Percentiles rank a stretch among this genome's conserved stretches.
These are phyloP conservation scores for Odontesthes bonariensis DNA, from an alignment of 2,113 vertebrate species.

Conservation along the genomic window DNA sequence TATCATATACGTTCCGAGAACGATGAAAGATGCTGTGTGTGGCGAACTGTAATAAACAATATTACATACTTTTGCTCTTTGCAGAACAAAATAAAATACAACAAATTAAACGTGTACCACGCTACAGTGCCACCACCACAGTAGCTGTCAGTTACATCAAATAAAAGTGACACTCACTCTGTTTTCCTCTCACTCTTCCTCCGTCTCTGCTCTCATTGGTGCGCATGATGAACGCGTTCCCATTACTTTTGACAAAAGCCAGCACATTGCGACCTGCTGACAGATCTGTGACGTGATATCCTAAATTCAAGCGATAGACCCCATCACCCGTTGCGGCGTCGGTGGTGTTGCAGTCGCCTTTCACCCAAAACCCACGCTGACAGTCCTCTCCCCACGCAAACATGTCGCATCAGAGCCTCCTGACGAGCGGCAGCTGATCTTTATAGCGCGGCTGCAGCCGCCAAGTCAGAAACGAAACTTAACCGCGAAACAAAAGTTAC, in stretches of 20 bases:
- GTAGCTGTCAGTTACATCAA: too few relatives aligned
- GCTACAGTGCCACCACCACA: too few relatives aligned
- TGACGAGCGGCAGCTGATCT: background rate
- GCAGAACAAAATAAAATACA: too few relatives aligned
- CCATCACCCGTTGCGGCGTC: background rate
- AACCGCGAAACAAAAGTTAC: constrained; percentile 42
- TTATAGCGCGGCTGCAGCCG: background rate
- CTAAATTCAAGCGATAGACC: background rate
- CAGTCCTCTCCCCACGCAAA: constrained; percentile 64
- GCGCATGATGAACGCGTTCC: constrained; percentile 33
- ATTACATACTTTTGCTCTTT: too few relatives aligned
- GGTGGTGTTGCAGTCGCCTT: background rate
- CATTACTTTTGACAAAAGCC: constrained; percentile 26
- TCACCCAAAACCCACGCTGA: constrained; percentile 20
- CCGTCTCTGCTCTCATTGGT: constrained; percentile 1
- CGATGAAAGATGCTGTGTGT: too few relatives aligned
- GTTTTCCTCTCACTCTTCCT: constrained; percentile 31
- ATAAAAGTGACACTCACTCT: constrained; percentile 40
- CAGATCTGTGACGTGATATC: constrained; percentile 17
- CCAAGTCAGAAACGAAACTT: constrained; percentile 49
- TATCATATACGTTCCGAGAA: too few relatives aligned
- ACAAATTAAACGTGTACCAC: too few relatives aligned
- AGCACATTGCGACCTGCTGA: constrained; percentile 6
- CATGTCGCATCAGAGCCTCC: constrained; percentile 27
- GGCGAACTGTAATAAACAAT: too few relatives aligned